phyloP scores from a whole-genome alignment of 2,113 vertebrate genomes.

The Ceuthmochares aereus region DNA sequence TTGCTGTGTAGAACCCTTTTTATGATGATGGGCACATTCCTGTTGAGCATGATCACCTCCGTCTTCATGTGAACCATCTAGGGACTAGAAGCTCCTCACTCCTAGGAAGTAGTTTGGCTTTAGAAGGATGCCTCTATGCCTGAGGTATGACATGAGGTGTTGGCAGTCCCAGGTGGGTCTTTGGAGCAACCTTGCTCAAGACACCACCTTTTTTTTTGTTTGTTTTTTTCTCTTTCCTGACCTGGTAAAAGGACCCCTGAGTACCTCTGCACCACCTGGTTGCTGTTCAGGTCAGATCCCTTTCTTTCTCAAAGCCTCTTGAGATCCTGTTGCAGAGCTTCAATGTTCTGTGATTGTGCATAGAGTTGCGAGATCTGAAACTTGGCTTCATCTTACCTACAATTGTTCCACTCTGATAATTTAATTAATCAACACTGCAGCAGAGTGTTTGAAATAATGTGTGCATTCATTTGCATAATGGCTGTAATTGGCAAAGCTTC shows the following conservation, averaged over 20 bases:
- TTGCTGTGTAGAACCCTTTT: background rate
- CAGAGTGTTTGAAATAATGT: constrained; percentile 69
- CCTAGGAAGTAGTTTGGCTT: background rate
- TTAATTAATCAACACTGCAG: constrained; percentile 67
- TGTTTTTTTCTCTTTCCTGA: background rate
- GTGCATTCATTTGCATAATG: constrained; percentile 69
- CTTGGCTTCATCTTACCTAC: constrained; percentile 45
- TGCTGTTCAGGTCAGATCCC: background rate
- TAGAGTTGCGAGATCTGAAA: constrained; percentile 29
- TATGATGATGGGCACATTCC: background rate
- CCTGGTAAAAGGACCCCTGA: background rate
- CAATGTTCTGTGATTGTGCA: background rate
- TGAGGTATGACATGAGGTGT: background rate
- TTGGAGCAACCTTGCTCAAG: background rate
- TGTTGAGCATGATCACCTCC: background rate
- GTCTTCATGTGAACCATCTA: background rate
- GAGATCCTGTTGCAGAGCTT: background rate
- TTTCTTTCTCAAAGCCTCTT: background rate
- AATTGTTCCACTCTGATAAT: constrained; percentile 70
- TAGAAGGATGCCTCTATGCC: background rate
- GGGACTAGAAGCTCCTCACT: background rate
- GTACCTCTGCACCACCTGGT: background rate
- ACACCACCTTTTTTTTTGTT: background rate
- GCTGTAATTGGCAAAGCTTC: constrained; percentile 62
- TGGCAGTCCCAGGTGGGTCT: background rate